Base-by-base conservation (phyloP, 2,113 vertebrate species). In the Lampris incognitus region DNA sequence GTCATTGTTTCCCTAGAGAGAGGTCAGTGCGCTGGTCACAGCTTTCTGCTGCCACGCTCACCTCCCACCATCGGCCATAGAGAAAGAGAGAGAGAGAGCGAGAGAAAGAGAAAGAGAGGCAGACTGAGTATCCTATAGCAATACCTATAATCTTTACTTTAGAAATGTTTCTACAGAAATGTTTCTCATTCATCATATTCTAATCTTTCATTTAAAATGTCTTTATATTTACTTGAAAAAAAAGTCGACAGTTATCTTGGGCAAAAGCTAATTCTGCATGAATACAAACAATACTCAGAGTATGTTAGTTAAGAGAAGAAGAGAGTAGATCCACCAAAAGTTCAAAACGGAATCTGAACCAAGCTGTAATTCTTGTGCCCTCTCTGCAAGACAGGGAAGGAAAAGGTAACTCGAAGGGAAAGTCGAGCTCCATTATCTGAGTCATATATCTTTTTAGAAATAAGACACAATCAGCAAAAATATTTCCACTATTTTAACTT, bases 1-100 rank as follows among this genome's bases (percentile, higher is more conserved):
- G 91, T 93, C 92, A 92, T 90, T 85, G 87, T 88, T 90, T 89
- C 92, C 91, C 92, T 63, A 68, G 90, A 87, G 91, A 87, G 69
- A 87, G 88, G 85, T 91, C 85, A 85, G 82, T 84, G 80, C 82
- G 82, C 87, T 91, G 92, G 90, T 91, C 86, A 92, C 87, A 90
- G 87, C 84, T 85, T 85, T 82, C 73, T 87, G 83, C 76, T 74
- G 79, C 79, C 66, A 78, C 39, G 66, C 76, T 91, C 87, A 89
- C 86, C 82, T 85, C 86, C 83, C 77, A 76, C 79, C 72, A 69
- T 78, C 84, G 85, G 78, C 81, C 83, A 82, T 36, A 77, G 54
- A 37, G 76, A 64, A 44, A 42, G 59, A 69, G 51, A 1, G 3
- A 59, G 10, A 37, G 52, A 56, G 46, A 54, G 38, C 41, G 38